Percentiles rank a stretch among this genome's conserved stretches.
These are phyloP conservation scores for Battus philenor DNA, from an alignment of 1,140 invertebrate genomes.

Conservation along the genomic window DNA sequence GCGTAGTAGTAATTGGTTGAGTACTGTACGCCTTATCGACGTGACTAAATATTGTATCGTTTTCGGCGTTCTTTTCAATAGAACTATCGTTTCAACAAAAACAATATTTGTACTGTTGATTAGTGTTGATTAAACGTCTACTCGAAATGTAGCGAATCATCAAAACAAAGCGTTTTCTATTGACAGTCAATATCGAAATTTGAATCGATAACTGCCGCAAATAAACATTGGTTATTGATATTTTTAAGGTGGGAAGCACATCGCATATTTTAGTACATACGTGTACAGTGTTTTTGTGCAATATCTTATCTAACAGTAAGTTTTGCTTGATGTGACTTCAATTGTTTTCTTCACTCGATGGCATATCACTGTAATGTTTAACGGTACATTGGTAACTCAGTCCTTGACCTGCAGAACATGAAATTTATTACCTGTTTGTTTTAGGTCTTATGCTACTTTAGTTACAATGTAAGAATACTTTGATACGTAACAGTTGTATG, in stretches of 20 bases:
- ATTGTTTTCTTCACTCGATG: too few species aligned
- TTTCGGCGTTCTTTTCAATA: slow-evolving; percentile 23
- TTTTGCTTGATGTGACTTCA: slow-evolving; percentile 6
- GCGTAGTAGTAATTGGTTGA: slow-evolving; percentile 28
- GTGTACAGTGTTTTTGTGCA: slow-evolving; percentile 14
- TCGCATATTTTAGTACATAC: slow-evolving; percentile 22
- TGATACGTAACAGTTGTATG: too few species aligned
- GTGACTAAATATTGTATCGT: slow-evolving; percentile 27
- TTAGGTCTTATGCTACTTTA: too few species aligned
- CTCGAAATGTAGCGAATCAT: slow-evolving; percentile 54
- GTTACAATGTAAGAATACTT: too few species aligned
- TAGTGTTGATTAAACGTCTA: slow-evolving; percentile 46
- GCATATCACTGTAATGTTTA: too few species aligned
- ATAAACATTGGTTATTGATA: slow-evolving; percentile 13
- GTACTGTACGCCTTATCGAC: slow-evolving; percentile 16
- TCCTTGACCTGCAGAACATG: too few species aligned
- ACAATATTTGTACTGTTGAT: slow-evolving; percentile 50
- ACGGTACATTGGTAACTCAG: too few species aligned
- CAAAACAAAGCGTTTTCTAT: slow-evolving; percentile 51
- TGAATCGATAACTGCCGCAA: slow-evolving; percentile 41
- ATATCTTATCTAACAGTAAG: slow-evolving; percentile 15
- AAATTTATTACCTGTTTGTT: too few species aligned
- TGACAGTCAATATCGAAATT: slow-evolving; percentile 37
- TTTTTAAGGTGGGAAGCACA: slow-evolving; percentile 19
- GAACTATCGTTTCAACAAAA: slow-evolving; percentile 24